These are phyloP conservation scores for Nylanderia fulva DNA, from an alignment of 1,140 invertebrate species.

Conservation along the genomic window DNA sequence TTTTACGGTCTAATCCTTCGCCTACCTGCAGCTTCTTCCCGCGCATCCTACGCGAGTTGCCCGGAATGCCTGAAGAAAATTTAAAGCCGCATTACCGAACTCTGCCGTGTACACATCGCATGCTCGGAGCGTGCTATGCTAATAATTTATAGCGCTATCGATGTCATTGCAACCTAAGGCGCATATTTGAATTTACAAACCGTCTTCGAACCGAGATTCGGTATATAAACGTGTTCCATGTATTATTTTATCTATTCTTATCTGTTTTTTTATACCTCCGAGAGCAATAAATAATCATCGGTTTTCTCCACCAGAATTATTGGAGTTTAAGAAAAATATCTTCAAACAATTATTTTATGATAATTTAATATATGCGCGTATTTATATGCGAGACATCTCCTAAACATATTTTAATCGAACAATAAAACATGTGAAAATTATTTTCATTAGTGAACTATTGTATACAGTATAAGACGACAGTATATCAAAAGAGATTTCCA, in stretches of 20 bases:
- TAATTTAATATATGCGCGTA: too few species aligned
- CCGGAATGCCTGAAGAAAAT: conserved; percentile 49
- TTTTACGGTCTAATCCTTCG: conserved; percentile 65
- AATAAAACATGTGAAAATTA: background rate
- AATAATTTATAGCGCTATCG: conserved; percentile 65
- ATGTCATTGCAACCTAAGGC: conserved; percentile 34
- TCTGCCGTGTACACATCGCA: conserved; percentile 42
- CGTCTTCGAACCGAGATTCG: background rate
- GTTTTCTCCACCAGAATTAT: background rate
- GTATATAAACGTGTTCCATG: background rate
- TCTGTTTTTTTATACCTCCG: background rate
- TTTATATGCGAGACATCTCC: background rate
- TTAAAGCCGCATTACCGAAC: conserved; percentile 50
- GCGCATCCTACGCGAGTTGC: background rate
- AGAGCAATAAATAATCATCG: background rate
- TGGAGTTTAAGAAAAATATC: background rate
- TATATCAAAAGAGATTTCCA: background rate
- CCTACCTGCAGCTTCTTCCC: conserved; percentile 21
- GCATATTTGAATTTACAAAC: conserved; percentile 46
- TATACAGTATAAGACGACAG: background rate
- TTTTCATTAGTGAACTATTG: conserved; percentile 5
- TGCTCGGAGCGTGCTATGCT: conserved; percentile 57
- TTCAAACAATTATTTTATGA: too few species aligned
- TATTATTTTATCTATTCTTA: background rate
- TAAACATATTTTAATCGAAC: background rate